These are phyloP conservation scores for Plutella xylostella DNA, from an alignment of 2,888 invertebrate genomes.

Conservation along the genomic window DNA sequence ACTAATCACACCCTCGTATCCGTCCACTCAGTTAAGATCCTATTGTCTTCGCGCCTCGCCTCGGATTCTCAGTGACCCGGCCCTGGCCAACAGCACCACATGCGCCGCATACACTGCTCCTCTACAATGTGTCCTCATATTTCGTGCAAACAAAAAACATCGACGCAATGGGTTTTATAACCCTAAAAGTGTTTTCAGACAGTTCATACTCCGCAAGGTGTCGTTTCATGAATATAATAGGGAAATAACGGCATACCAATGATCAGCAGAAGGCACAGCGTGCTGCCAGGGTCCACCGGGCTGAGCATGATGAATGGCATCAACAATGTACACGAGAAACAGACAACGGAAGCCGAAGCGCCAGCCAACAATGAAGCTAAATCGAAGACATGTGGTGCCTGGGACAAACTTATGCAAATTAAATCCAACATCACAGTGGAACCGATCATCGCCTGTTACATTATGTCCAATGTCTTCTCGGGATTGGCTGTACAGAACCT, in stretches of 20 bases:
- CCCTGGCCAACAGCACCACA: background rate
- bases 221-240: too few species aligned
- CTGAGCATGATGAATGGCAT: constrained; percentile 14
- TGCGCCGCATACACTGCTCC: background rate
- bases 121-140: background rate
- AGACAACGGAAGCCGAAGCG: constrained; percentile 11
- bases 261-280: too few species aligned
- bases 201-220: too few species aligned
- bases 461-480: constrained; percentile 77
- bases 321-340: background rate
- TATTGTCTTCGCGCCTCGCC: constrained; percentile 30
- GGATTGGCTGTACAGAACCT: constrained; percentile 85
- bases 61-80: background rate
- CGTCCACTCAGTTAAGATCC: constrained; percentile 60
- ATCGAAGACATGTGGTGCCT: constrained; percentile 33
- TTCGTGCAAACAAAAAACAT: background rate
- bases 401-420: constrained; percentile 60
- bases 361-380: constrained; percentile 36
- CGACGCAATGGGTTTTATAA: too few species aligned
- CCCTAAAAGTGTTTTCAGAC: too few species aligned
- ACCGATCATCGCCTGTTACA: constrained; percentile 76
- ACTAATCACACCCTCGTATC: constrained; percentile 61
- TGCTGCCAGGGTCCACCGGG: too few species aligned
- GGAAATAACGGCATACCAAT: too few species aligned
- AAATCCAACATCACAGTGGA: constrained; percentile 75